Evolutionary conservation across 2,888 invertebrate species (phyloP).

Genomic region (Cryptocephalus primarius): DNA sequence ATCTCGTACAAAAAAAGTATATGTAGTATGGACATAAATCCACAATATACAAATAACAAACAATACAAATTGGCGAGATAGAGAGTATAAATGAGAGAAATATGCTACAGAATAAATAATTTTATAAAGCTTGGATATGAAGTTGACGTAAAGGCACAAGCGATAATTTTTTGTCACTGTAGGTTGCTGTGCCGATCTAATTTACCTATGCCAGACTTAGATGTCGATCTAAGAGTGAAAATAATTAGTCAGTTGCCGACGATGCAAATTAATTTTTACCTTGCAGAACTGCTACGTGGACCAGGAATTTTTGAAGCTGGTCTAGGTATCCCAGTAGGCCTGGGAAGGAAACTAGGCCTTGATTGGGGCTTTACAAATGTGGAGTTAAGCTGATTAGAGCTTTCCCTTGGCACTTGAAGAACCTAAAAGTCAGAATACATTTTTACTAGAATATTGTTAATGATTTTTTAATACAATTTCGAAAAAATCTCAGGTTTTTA

Average conservation of each 20-base stretch:
- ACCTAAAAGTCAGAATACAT: constrained; percentile 6
- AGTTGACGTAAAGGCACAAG: constrained; percentile 7
- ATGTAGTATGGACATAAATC: not conserved
- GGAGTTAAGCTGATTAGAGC: constrained; percentile 6
- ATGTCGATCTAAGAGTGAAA: not conserved
- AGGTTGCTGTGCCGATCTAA: constrained; percentile 8
- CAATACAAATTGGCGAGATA: not conserved
- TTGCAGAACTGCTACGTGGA: constrained; percentile 20
- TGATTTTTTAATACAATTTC: too few relatives aligned
- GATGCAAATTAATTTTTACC: constrained; percentile 9
- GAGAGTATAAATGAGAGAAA: constrained; percentile 6
- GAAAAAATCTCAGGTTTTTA: too few relatives aligned
- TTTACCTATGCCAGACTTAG: constrained; percentile 7
- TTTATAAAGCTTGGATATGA: constrained; percentile 4
- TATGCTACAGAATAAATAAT: constrained; percentile 9
- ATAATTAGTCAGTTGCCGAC: not conserved
- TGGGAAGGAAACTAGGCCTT: constrained; percentile 30
- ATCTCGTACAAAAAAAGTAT: not conserved
- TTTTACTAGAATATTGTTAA: not conserved
- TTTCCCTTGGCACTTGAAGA: constrained; percentile 12
- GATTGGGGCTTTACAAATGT: constrained; percentile 20
- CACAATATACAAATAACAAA: constrained; percentile 9
- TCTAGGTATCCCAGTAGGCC: constrained; percentile 31
- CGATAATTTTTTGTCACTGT: constrained; percentile 4
- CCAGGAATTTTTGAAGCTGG: constrained; percentile 33